These are phyloP conservation scores for Parauchenoglanis punctatus DNA, from an alignment of 2,797 vertebrate species.

Conservation along the genomic window DNA sequence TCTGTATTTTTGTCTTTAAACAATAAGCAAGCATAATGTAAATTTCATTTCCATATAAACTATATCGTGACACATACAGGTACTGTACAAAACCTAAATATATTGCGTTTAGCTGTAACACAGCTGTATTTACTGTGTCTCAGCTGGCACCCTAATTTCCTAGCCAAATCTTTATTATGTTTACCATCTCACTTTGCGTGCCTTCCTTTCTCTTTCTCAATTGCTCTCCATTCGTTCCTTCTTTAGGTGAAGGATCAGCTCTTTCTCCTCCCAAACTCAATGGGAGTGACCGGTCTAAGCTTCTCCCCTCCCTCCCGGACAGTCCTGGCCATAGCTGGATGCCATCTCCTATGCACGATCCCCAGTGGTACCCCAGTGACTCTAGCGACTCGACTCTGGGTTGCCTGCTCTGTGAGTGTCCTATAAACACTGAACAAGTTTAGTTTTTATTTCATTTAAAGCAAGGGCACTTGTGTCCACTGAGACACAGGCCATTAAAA, in stretches of 20 bases:
- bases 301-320: slow-evolving; percentile 86
- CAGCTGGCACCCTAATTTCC: background rate
- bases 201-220: background rate
- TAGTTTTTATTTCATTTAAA: background rate
- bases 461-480: background rate
- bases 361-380: slow-evolving; percentile 98
- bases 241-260: slow-evolving; percentile 86
- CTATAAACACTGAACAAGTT: background rate
- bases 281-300: slow-evolving; percentile 87
- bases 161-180: background rate
- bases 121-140: too few relatives aligned
- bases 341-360: slow-evolving; percentile 95
- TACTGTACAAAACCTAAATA: too few relatives aligned
- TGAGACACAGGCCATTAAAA: background rate
- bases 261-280: slow-evolving; percentile 94
- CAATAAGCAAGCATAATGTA: too few relatives aligned
- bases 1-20: too few relatives aligned
- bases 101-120: background rate
- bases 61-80: too few relatives aligned
- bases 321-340: slow-evolving; percentile 95
- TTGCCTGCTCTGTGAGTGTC: slow-evolving; percentile 89
- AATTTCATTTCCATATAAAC: too few relatives aligned
- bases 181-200: background rate
- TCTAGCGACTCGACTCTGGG: slow-evolving; percentile 93
- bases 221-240: background rate